Conservation (phyloP, 2,797 vertebrate species). For the Coregonus suidteri region DNA sequence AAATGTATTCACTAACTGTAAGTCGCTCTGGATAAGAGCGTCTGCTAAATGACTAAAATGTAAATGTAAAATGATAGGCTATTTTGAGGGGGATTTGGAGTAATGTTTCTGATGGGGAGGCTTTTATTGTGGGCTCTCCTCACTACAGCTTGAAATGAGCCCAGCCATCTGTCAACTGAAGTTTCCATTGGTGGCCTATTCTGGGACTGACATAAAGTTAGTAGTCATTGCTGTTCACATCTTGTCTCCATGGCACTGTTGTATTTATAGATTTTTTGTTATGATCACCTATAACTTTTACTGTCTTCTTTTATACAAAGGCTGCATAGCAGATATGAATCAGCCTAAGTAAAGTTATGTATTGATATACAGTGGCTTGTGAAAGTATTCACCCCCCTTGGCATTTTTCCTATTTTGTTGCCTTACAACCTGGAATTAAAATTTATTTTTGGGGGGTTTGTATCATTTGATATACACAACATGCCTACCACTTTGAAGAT, state of each 20-base stretch:
- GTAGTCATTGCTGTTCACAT: not conserved
- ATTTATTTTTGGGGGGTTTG: too few species aligned
- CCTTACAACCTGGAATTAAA: too few species aligned
- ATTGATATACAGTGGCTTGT: too few species aligned
- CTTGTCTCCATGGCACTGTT: not conserved
- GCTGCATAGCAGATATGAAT: not conserved
- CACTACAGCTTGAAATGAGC: not conserved
- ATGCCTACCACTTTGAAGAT: too few species aligned
- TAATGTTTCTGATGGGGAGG: not conserved
- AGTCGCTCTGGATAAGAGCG: too few species aligned
- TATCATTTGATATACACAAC: too few species aligned
- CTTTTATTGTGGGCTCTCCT: not conserved
- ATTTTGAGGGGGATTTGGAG: not conserved
- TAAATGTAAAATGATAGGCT: too few species aligned
- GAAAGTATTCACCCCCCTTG: too few species aligned
- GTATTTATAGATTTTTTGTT: not conserved
- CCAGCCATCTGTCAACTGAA: not conserved
- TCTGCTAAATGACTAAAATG: too few species aligned
- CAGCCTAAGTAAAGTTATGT: too few species aligned
- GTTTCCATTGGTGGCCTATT: not conserved
- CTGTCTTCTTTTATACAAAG: not conserved
- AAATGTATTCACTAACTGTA: too few species aligned
- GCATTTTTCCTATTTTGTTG: too few species aligned
- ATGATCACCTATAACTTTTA: not conserved
- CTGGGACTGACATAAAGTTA: not conserved